Evolutionary conservation across 2,797 vertebrate genomes (phyloP), one percentile per base, ranked within the genome.

Genomic region (Cossypha heuglini): DNA sequence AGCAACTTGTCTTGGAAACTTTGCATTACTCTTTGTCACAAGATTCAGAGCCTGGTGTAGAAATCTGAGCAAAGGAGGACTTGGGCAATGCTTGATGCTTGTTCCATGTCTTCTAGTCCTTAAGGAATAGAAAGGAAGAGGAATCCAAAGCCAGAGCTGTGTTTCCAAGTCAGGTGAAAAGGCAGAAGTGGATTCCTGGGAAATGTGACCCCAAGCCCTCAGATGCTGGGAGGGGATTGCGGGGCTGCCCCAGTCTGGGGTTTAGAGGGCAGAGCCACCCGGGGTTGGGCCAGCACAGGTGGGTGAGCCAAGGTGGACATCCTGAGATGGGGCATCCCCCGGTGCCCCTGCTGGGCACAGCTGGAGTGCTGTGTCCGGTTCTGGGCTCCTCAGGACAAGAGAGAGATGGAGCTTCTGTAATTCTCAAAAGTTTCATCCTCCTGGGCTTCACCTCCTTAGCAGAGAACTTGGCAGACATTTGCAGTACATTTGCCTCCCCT

Each of bases 261-360:
- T n/a, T 35, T 2, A 10, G 22, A n/a, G 54, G 15, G 33, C 62
- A 45, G 29, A 85, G 63, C 22, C 38, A 5, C 26, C 22, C 10
- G 38, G 18, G 45, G 1, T 0, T 24, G 37, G 31, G 29, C 49
- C 33, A 40, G 0, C 24, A 8, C 24, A 29, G n/a, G 16, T 24
- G 38, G 14, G n/a, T 0, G 4, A 6, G 22, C 13, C 62, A 11
- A 21, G 21, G 25, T 14, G 51, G 21, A 14, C 25, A n/a, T 28
- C 45, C 45, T 11, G 52, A 28, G 28, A 5, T 43, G 45, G 61
- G 52, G 28, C 82, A 59, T 3, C 45, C 28, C 45, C 16, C 24
- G n/a, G 38, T 21, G 62, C 51, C 22, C n/a, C 54, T 33, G 7
- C 22, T 19, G 43, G 19, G 49, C 45, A 28, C 35, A 42, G 15